phyloP scores from a whole-genome alignment of 1,140 invertebrate genomes.

The Rhagoletis zephyria region DNA sequence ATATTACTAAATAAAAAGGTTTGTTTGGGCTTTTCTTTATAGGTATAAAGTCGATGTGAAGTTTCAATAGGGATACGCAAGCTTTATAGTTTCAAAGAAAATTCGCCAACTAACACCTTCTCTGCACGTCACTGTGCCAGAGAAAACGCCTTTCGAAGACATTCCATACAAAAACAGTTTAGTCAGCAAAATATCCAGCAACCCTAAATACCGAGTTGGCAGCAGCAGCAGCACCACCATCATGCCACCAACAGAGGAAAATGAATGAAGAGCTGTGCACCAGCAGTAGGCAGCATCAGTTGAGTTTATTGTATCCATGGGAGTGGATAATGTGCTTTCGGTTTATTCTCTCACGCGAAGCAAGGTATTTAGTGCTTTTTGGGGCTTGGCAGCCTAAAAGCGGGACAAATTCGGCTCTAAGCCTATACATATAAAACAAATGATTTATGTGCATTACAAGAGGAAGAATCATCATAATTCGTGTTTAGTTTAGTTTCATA shows the following conservation, averaged over 20 bases:
- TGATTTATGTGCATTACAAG: conserved; percentile 18
- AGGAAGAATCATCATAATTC: background rate
- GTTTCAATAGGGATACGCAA: too few species aligned
- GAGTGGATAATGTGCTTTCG: conserved; percentile 49
- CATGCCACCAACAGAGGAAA: background rate
- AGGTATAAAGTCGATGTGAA: too few species aligned
- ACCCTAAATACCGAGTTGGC: background rate
- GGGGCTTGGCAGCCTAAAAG: conserved; percentile 40
- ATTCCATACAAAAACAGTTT: background rate
- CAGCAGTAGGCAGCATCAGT: conserved; percentile 27
- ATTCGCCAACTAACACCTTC: too few species aligned
- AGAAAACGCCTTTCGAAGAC: background rate
- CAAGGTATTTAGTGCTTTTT: conserved; percentile 48
- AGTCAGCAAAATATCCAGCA: background rate
- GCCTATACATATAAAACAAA: conserved; percentile 26
- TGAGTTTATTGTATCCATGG: conserved; percentile 20
- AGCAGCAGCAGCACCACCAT: background rate
- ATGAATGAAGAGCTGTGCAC: background rate
- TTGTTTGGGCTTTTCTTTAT: too few species aligned
- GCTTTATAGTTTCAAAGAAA: too few species aligned
- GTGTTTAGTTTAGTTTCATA: conserved; percentile 17
- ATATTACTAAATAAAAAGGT: too few species aligned
- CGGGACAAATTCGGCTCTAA: conserved; percentile 42
- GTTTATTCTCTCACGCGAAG: conserved; percentile 17
- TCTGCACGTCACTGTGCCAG: background rate